Percentiles rank a stretch among this genome's conserved stretches.
These are phyloP conservation scores for Platygyra sinensis DNA, from an alignment of 64 coral and sea anemone genomes.

Conservation along the genomic window DNA sequence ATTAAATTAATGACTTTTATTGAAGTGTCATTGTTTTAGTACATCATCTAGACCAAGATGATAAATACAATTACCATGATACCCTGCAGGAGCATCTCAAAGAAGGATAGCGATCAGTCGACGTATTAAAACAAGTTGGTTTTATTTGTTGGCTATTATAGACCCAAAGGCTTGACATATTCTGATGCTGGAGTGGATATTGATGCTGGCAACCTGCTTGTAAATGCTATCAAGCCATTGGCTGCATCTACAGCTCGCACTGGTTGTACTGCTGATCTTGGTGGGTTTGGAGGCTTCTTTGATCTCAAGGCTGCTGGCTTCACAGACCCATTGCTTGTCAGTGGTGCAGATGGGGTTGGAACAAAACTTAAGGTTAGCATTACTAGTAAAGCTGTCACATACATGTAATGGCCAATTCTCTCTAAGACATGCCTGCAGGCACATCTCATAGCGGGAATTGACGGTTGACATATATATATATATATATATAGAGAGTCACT, in stretches of 20 bases:
- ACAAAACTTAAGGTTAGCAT: conserved; percentile 83
- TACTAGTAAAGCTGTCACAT: neutral
- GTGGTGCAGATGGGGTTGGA: conserved; percentile 96
- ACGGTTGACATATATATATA: no score
- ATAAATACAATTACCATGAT: no score
- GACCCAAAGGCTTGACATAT: conserved; percentile 66
- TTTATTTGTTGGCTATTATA: neutral
- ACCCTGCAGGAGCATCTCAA: no score
- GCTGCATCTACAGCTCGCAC: conserved; percentile 62
- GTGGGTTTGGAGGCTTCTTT: conserved; percentile 94
- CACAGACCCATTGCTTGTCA: conserved; percentile 91
- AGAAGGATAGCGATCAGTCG: no score
- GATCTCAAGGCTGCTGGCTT: conserved; percentile 87
- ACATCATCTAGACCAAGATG: no score
- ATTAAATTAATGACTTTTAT: no score
- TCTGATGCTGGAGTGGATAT: conserved; percentile 81
- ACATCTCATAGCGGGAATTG: no score
- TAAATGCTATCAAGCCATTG: conserved; percentile 88
- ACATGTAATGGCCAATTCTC: no score
- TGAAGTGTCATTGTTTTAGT: no score
- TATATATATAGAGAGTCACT: no score
- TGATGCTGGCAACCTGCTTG: conserved; percentile 82
- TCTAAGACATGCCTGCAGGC: no score
- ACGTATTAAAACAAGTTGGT: no score
- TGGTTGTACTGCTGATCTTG: conserved; percentile 84